Conservation (phyloP, 2,113 vertebrate genomes). For the Lagopus leucura region DNA sequence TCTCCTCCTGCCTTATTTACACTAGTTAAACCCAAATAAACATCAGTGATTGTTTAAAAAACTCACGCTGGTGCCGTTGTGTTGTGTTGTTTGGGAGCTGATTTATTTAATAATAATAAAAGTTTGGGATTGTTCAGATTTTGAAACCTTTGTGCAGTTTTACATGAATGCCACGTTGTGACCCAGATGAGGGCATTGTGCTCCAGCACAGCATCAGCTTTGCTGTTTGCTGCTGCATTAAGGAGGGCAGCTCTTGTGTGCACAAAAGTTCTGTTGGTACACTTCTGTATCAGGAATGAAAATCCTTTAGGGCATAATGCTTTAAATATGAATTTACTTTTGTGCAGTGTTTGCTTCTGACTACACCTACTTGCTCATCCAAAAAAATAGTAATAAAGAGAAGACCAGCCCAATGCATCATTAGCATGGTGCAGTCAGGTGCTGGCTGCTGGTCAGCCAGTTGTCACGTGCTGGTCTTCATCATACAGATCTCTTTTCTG, state of each 20-base stretch:
- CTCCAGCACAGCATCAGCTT: neutral
- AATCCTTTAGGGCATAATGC: neutral
- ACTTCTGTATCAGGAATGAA: neutral
- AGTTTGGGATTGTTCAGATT: neutral
- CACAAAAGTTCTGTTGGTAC: neutral
- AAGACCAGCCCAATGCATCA: accelerated
- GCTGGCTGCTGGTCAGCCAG: neutral
- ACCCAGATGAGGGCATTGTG: neutral
- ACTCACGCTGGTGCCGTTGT: neutral
- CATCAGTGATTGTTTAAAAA: neutral
- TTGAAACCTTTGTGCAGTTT: neutral
- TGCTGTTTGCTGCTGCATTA: neutral
- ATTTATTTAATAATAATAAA: neutral
- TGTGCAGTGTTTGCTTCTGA: neutral
- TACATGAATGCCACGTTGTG: neutral
- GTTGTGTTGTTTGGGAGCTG: neutral
- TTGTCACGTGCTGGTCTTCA: neutral
- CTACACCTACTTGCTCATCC: neutral
- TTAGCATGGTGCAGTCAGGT: neutral
- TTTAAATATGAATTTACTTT: neutral
- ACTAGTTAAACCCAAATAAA: conserved; percentile 46
- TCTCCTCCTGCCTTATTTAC: neutral
- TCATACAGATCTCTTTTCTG: neutral
- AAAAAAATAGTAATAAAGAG: neutral
- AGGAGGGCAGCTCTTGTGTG: neutral